Conservation (phyloP, 2,888 invertebrate species). For the Hyposoter dolosus region DNA sequence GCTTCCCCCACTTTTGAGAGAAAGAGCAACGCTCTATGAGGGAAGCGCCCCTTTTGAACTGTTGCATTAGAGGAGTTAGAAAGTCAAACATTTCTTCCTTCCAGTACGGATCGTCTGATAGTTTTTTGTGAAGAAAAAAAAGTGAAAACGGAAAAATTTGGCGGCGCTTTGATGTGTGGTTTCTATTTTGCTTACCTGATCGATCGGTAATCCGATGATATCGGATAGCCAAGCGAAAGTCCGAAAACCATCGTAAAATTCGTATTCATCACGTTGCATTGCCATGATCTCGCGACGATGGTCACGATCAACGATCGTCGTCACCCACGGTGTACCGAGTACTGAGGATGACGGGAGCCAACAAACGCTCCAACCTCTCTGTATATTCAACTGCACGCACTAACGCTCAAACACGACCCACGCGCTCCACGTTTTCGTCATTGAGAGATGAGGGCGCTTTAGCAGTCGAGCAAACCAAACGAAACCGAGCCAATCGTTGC, state of each 20-base stretch:
- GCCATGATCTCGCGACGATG: constrained; percentile 52
- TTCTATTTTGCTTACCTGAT: constrained; percentile 88
- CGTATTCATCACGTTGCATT: constrained; percentile 79
- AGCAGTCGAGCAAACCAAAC: constrained; percentile 2
- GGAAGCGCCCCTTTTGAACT: constrained; percentile 47
- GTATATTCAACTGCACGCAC: constrained; percentile 33
- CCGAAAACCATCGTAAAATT: constrained; percentile 90
- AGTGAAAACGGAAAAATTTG: neutral
- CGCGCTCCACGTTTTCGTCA: constrained; percentile 5
- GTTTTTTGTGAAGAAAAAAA: neutral
- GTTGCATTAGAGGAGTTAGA: neutral
- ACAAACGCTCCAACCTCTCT: constrained; percentile 32
- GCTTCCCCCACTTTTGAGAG: constrained; percentile 24
- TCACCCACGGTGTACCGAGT: constrained; percentile 46
- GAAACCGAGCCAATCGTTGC: neutral
- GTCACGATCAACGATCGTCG: constrained; percentile 9
- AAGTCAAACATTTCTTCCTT: neutral
- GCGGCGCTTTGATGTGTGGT: neutral
- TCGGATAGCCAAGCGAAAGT: constrained; percentile 90
- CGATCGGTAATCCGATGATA: constrained; percentile 90
- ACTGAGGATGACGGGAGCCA: constrained; percentile 47
- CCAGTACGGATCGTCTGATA: neutral
- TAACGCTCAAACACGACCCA: constrained; percentile 18
- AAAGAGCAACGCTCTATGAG: constrained; percentile 58
- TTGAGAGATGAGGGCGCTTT: constrained; percentile 31